Evolutionary conservation across 2,113 vertebrate genomes (phyloP), one percentile per base, ranked within the genome.

Genomic region (Gobio gobio): DNA sequence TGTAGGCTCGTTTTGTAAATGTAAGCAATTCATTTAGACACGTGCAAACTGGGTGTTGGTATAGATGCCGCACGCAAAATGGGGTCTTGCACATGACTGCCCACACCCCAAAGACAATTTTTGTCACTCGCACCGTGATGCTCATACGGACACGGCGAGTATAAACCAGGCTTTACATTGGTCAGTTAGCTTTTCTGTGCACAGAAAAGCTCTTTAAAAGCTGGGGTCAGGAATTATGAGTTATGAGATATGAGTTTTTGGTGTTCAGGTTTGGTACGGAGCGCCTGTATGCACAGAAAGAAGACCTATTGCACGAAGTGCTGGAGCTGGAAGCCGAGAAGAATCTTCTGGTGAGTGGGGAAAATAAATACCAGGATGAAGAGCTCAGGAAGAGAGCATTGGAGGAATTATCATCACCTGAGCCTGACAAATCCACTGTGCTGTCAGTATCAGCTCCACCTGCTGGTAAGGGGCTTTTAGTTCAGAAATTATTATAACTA

Each of bases 271-370:
- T 94, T 84, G 94, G 94, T 79, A 95, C 94, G 26, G 94, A 95
- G 87, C 90, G 93, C 61, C 83, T 95, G 26, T 95, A 95, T 3
- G 93, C 93, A n/a, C 93, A 95, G 85, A 95, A 95, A 84, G 94
- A 95, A 86, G 94, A 95, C 85, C 89, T 95, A 77, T 91, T 95
- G 8, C 94, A 94, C 24, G 94, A 95, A 88, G 94, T 95, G n/a
- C 83, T 95, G 86, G 95, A 95, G 86, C 90, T 95, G 87, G 95
- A 95, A 87, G 92, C 93, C 3, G 94, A 94, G 85, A 94, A 94
- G 78, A 91, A 93, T 43, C 89, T 93, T 3, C 63, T 93, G 45
- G 85, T 83, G 43, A 88, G 90, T 5, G 89, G 91, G 4, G 93
- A 94, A 12, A 86, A 74, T 51, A 95, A 94, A 86, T 93, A 94